phyloP scores from a whole-genome alignment of 2,888 invertebrate genomes.

The Mesorhabditis belari region DNA sequence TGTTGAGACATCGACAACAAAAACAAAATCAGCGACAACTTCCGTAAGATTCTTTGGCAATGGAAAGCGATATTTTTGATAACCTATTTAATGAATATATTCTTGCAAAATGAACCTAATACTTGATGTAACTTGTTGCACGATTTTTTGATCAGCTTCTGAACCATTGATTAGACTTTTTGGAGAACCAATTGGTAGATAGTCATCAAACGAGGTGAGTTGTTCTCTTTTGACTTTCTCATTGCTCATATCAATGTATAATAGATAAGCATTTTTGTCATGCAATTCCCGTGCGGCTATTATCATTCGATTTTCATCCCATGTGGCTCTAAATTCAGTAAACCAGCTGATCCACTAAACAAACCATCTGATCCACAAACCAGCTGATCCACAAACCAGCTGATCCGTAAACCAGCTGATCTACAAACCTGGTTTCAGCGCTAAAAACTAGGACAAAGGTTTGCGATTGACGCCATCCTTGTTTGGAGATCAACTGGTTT shows the following conservation, averaged over 20 bases:
- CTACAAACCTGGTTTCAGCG: neutral
- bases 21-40: neutral
- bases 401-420: neutral
- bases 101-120: too few species aligned
- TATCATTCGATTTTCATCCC: neutral
- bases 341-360: too few species aligned
- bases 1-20: neutral
- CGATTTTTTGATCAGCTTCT: neutral
- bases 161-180: neutral
- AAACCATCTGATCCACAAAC: too few species aligned
- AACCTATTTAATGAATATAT: neutral
- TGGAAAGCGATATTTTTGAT: neutral
- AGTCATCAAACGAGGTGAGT: neutral
- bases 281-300: neutral
- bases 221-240: neutral
- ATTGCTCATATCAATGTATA: neutral
- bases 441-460: neutral
- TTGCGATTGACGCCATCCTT: neutral
- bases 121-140: neutral
- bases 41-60: neutral
- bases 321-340: neutral
- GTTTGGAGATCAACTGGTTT: neutral
- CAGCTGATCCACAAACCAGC: too few species aligned
- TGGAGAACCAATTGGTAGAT: neutral
- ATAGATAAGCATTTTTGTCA: neutral